Evolutionary conservation across 2,797 vertebrate genomes (phyloP), one percentile per base, ranked within the genome.

Genomic region (Coregonus suidteri): DNA sequence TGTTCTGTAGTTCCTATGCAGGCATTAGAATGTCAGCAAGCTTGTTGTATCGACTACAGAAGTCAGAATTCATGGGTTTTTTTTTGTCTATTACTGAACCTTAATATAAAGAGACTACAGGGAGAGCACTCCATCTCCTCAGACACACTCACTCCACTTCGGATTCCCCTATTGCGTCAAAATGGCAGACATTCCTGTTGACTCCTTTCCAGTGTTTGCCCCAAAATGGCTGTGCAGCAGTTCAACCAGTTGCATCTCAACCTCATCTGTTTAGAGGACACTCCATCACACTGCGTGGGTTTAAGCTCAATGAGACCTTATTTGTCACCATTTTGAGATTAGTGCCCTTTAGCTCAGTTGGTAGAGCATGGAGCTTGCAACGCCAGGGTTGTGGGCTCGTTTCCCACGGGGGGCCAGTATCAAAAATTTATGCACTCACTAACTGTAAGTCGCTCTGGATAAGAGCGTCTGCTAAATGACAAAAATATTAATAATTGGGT

Each of bases 181-280:
- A 87, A 84, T 75, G 79, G 80, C 72, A 73, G 64, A 79, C 80
- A 77, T 82, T 78, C 82, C 77, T 79, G 37, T 88, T 82, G 83
- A 89, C 85, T 88, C 85, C 79, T 84, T 79, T 88, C 76, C 54
- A 88, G 86, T 86, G 81, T 59, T 65, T 30, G 65, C 64, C 67
- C 81, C 47, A 83, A 47, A 83, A 73, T 76, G 78, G 77, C 9
- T 53, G 80, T 51, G 78, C 82, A 35, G 31, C 62, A 68, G 88
- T 88, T 90, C 87, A 86, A 85, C 83, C 64, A 75, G 71, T 70
- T 71, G 73, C 82, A 71, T 80, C 78, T 77, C 11, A 71, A 54
- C 14, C 53, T 20, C 66, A 37, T 73, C 76, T n/a, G 4, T 67
- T 75, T 51, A 81, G 66, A 68, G 70, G 31, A 71, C 31, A 18